Base-by-base conservation (phyloP, 2,888 invertebrate genomes). In the Andrena minutula region DNA sequence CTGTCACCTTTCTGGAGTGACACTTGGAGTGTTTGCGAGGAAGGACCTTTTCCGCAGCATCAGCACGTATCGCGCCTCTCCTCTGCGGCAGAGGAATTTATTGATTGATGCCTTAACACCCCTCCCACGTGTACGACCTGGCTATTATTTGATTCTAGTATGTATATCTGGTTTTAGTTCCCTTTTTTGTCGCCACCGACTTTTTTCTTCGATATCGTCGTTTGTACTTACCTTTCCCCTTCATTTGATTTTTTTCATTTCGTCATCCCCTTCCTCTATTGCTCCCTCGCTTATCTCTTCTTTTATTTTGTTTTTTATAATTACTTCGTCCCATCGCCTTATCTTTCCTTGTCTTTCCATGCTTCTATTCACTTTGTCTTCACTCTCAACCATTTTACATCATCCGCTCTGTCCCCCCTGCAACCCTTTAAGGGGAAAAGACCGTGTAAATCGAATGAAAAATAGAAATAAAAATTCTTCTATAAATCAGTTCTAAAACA, bases 51-150 rank as follows among this genome's bases (percentile, higher is more conserved):
- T 75, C 20, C 68, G 81, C 81, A 78, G 84, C 78, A 86, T 89
- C 86, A 88, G 86, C 86, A 83, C 84, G 82, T 86, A 88, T 86
- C 86, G 82, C 81, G 35, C 83, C 82, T 79, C 83, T 80, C 83
- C 81, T 87, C 80, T 72, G 69, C 71, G 84, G 76, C 79, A 84
- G 89, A 90, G 89, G 90, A 89, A 89, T 87, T 87, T 92, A 91
- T 92, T 91, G 91, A 91, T 91, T 89, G 89, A 89, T 86, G 89
- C 89, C 89, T 86, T 85, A 88, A 86, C 89, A 87, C 86, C 85
- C 86, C 79, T 86, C 79, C 78, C 86, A 72, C 65, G 79, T 78
- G 75, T 74, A 82, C 85, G 84, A 82, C 69, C 79, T 79, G 82
- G 69, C 74, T 72, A 75, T 79, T 78, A 85, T 81, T 84, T 79